Evolutionary conservation across 2,888 invertebrate species (phyloP).

Genomic region (Kryphioiulus occultus): DNA sequence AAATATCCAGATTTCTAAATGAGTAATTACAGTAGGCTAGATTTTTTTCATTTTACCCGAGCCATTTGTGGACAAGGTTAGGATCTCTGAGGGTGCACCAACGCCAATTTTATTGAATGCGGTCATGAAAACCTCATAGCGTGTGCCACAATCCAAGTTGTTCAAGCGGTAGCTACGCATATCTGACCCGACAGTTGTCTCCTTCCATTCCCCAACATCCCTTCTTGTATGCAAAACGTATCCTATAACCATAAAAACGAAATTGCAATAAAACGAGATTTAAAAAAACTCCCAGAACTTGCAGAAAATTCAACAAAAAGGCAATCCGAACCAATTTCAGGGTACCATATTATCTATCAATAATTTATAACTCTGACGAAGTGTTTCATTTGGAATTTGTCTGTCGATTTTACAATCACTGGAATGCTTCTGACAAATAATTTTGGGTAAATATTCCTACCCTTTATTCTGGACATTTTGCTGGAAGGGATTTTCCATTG

Average conservation of each 20-base stretch:
- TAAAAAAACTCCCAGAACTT: too few relatives aligned
- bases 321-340: too few relatives aligned
- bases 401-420: not conserved
- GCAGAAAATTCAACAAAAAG: too few relatives aligned
- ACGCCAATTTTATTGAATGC: conserved; percentile 75
- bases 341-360: too few relatives aligned
- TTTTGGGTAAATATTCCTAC: not conserved
- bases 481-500: conserved; percentile 54
- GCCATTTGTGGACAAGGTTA: conserved; percentile 52
- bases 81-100: conserved; percentile 48
- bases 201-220: conserved; percentile 92
- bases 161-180: conserved; percentile 71
- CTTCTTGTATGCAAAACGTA: conserved; percentile 92
- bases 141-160: conserved; percentile 87
- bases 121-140: conserved; percentile 91
- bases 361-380: not conserved
- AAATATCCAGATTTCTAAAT: not conserved
- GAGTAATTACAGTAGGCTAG: not conserved
- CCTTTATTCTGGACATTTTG: conserved; percentile 52
- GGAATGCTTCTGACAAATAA: not conserved
- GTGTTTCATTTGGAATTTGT: too few relatives aligned
- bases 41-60: conserved; percentile 49
- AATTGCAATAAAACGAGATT: not conserved
- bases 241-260: conserved; percentile 64
- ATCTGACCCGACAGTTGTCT: conserved; percentile 52